Base-by-base conservation (phyloP, 2,797 vertebrate species). In the Denticeps clupeoides region DNA sequence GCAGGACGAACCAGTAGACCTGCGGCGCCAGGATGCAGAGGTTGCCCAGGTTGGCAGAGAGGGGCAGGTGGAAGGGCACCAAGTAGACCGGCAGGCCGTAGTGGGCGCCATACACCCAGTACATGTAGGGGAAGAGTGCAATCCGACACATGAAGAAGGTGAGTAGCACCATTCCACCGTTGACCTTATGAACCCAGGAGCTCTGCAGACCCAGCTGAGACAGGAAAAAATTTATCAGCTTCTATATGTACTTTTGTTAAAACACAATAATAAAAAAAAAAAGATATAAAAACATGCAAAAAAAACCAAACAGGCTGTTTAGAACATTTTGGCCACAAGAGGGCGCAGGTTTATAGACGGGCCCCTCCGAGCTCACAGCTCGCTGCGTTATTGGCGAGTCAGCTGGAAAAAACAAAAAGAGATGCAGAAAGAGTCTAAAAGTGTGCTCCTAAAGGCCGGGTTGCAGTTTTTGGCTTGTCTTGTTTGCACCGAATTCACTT, bases 111-210 rank as follows among this genome's bases (percentile, higher is more conserved):
- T 95, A 98, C 56, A 81, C 77, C 73, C 81, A 84, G 73, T 99
- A 99, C 95, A 99, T 99, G 79, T 83, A 97, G 9, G 92, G 93
- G 76, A 99, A 99, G 42, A 99, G 86, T 11, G 87, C 79, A 40
- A 99, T 93, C 64, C 95, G 92, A 74, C 88, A 99, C 54, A 79
- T 29, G 58, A 99, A 86, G 79, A 99, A 99, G 56, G 87, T 97
- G 51, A 88, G 58, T 53, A 98, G 74, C 2, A 93, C 80, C 75
- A 94, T 65, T 55, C 83, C 66, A 2, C 93, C 95, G 0, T 99
- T 99, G 59, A 76, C 68, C 69, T 97, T 98, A 83, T 97, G 90
- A 55, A 93, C 68, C 68, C 88, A 78, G 7, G 85, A 86, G 44
- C 93, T 84, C 74, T 97, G 93, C 73, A 90, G 81, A 26, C 85